A percentile compares a stretch with the other conserved stretches of the same genome.
phyloP scores from a whole-genome alignment of 2,113 vertebrate genomes.

The Cinclus cinclus region DNA sequence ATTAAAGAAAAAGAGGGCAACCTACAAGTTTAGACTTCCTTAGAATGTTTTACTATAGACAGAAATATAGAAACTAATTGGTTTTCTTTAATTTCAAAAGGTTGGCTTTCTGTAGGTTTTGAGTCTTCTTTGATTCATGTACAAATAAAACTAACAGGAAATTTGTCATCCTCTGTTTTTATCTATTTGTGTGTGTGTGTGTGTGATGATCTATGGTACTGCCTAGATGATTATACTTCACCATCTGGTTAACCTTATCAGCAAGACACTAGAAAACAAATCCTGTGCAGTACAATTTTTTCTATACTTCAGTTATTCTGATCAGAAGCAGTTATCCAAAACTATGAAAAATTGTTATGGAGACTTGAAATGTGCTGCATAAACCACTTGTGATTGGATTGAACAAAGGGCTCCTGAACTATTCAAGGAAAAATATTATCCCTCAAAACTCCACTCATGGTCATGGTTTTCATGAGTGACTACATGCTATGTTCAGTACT shows the following conservation, averaged over 20 bases:
- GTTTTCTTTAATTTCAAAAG: neutral
- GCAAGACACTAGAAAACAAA: conserved; percentile 67
- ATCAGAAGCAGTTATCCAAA: conserved; percentile 62
- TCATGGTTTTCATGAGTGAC: neutral
- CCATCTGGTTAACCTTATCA: conserved; percentile 73
- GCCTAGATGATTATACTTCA: conserved; percentile 55
- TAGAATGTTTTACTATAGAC: neutral
- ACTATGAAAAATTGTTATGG: conserved; percentile 68
- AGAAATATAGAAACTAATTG: neutral
- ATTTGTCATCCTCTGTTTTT: conserved; percentile 21
- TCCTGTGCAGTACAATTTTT: conserved; percentile 52
- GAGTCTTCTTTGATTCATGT: neutral
- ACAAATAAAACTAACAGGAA: conserved; percentile 53
- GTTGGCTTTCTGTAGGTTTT: neutral
- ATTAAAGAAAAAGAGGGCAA: neutral
- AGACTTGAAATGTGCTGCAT: conserved; percentile 49
- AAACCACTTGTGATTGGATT: conserved; percentile 41
- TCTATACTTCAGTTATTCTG: conserved; percentile 52
- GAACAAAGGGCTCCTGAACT: neutral
- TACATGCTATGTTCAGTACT: neutral
- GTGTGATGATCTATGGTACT: conserved; percentile 43
- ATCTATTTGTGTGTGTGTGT: neutral
- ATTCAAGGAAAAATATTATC: neutral
- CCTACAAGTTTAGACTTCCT: neutral
- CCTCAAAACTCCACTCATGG: neutral